These are phyloP conservation scores for Ornithoptera priamus DNA, from an alignment of 2,888 invertebrate genomes.

Conservation along the genomic window DNA sequence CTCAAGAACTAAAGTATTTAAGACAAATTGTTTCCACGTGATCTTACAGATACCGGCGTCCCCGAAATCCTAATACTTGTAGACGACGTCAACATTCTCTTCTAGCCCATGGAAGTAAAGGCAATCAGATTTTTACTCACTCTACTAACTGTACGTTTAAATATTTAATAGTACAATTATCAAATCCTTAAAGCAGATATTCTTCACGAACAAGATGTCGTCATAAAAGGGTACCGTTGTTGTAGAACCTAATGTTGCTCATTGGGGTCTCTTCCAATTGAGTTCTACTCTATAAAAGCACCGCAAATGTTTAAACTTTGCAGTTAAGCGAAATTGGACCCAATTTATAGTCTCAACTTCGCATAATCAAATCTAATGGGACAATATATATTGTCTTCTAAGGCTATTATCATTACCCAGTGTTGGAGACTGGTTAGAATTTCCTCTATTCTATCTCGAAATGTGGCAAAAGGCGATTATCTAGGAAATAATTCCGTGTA, in stretches of 20 bases:
- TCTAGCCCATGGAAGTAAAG: no score
- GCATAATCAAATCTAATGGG: not conserved
- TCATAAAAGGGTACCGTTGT: constrained; percentile 12
- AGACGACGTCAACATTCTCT: no score
- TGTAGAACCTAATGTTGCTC: constrained; percentile 8
- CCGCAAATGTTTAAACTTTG: constrained; percentile 13
- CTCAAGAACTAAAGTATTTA: no score
- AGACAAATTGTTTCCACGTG: no score
- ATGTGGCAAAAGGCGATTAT: no score
- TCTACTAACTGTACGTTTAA: not conserved
- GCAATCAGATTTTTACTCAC: not conserved
- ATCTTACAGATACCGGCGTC: no score
- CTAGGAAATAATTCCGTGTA: no score
- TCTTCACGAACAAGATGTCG: not conserved
- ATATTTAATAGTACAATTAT: constrained; percentile 4
- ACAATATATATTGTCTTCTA: constrained; percentile 2
- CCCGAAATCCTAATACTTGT: no score
- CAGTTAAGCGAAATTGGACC: constrained; percentile 1
- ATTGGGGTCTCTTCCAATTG: constrained; percentile 8
- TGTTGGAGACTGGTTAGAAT: no score
- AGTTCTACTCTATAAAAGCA: constrained; percentile 3
- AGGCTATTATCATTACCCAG: not conserved
- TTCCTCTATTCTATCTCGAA: no score
- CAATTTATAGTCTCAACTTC: constrained; percentile 4
- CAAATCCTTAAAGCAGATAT: constrained; percentile 1